Evolutionary conservation across 92 coral and sea anemone genomes (phyloP), one percentile per base, ranked within the genome.

Genomic region (Porites evermanni): DNA sequence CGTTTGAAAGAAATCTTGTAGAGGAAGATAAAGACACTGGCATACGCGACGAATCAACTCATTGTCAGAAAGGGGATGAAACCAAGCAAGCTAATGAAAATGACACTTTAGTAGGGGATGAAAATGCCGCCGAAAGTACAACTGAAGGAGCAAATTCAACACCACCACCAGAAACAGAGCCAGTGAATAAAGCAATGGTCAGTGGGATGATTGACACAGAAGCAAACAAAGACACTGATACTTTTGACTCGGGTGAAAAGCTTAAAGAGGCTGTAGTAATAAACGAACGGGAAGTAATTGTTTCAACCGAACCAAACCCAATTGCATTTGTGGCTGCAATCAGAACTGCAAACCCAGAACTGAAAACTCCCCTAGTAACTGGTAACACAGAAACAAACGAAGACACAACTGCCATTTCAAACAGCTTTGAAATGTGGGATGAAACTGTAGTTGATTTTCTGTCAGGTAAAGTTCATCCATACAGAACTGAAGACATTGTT

Each of bases 1-100:
- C 12, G 2, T 97, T 91, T 72, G 94, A 91, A 9, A 85, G 98
- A 58, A 95, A 95, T 79, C 88, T 93, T 14, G 94, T 84, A 38
- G 89, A 72, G 9, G 88, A 54, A 12, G 75, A 78, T 23, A 70
- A 63, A 47, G 67, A 13, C 12, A 44, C 80, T 18, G 64, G 44
- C 72, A 64, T 9, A 12, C 8, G 14, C 29, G 23, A 19, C 63
- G 32, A 53, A 24, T 13, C 74, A 6, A 51, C 13, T 11, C 10
- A 23, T 9, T 20, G 10, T 60, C 72, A 53, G 9, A 17, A 8
- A 14, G 52, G 53, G 23, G 75, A 38, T 38, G 47, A 80, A 80
- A 17, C 3, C 9, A 38, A 4, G 29, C 20, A 44, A 47, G 16
- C 66, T 1, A 29, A 59, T 58, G 56, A 81, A 38, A 53, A 32